Evolutionary conservation across 1,140 invertebrate species (phyloP).

Genomic region (Eupristina koningsbergeri): DNA sequence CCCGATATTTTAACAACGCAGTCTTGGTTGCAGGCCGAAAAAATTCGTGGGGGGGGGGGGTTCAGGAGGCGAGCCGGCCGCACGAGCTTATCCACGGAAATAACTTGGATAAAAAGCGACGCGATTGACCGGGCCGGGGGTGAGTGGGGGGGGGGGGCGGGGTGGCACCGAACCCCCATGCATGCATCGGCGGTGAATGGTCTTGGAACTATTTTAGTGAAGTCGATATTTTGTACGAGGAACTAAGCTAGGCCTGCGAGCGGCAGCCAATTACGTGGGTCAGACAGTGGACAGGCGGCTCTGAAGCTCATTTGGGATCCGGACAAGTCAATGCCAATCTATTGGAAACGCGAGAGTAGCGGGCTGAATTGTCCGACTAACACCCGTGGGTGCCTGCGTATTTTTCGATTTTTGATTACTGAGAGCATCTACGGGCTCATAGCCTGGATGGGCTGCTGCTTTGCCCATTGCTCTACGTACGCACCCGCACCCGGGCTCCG

Average conservation of each 20-base stretch:
- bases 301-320: background rate
- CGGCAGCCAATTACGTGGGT: background rate
- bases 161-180: too few relatives aligned
- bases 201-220: background rate
- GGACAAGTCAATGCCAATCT: slow-evolving; percentile 1
- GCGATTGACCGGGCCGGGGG: too few relatives aligned
- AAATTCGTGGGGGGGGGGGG: too few relatives aligned
- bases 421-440: background rate
- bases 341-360: background rate
- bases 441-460: too few relatives aligned
- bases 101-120: too few relatives aligned
- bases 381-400: background rate
- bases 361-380: background rate
- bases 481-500: too few relatives aligned
- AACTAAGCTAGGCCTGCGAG: background rate
- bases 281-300: background rate
- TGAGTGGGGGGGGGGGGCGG: too few relatives aligned
- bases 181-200: background rate
- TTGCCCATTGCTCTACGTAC: too few relatives aligned
- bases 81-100: too few relatives aligned
- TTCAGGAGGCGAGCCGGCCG: too few relatives aligned
- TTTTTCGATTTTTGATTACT: background rate
- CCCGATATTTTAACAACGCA: too few relatives aligned
- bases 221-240: background rate
- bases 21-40: too few relatives aligned